phyloP scores from a whole-genome alignment of 2,113 vertebrate species.

The Pogonocichla stellata region DNA sequence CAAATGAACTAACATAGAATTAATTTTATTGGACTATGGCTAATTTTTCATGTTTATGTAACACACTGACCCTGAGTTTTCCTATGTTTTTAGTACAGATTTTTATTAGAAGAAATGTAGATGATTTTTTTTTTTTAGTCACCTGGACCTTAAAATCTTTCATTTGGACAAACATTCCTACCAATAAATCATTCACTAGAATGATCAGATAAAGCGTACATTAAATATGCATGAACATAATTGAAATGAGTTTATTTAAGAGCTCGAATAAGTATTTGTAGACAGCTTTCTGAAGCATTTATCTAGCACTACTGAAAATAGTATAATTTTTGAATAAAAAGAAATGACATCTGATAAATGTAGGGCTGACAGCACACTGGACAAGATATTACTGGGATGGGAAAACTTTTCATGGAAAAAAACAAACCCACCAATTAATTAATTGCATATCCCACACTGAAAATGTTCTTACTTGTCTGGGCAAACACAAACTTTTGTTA shows the following conservation, averaged over 20 bases:
- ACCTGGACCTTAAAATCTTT: background rate
- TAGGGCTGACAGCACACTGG: background rate
- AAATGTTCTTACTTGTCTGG: constrained; percentile 49
- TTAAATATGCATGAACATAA: constrained; percentile 24
- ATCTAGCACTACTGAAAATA: background rate
- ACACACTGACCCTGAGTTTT: background rate
- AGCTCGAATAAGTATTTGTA: background rate
- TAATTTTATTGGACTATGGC: background rate
- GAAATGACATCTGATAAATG: background rate
- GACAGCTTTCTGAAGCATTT: background rate
- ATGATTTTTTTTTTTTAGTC: background rate
- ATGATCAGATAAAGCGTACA: constrained; percentile 18
- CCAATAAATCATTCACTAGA: constrained; percentile 32
- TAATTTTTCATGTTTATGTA: background rate
- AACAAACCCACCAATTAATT: constrained; percentile 6
- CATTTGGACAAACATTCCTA: constrained; percentile 4
- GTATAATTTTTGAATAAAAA: background rate
- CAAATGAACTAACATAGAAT: background rate
- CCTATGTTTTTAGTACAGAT: background rate
- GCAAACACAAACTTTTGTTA: constrained; percentile 38
- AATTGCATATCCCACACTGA: background rate
- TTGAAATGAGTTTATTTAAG: constrained; percentile 50
- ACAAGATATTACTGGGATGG: background rate
- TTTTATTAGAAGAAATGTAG: background rate
- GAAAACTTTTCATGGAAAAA: constrained; percentile 20